phyloP scores from a whole-genome alignment of 2,113 vertebrate species.

The Aplodontia rufa region DNA sequence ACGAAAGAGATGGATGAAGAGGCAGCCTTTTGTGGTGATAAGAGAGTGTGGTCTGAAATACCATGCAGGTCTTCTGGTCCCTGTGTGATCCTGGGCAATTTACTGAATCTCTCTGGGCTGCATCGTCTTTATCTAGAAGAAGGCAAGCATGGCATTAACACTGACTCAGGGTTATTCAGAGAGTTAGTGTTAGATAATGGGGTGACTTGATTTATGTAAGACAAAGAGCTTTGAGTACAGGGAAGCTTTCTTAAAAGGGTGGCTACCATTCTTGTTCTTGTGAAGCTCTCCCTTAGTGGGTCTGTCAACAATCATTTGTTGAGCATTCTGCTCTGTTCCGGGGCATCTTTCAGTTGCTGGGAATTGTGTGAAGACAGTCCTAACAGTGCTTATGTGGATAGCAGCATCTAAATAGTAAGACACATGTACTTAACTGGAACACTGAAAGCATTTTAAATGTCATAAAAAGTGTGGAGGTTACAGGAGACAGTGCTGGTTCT shows the following conservation, averaged over 20 bases:
- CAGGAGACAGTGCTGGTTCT: neutral
- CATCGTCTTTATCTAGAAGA: neutral
- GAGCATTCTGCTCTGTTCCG: neutral
- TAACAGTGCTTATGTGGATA: accelerated
- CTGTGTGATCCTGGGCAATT: neutral
- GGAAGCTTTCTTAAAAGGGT: neutral
- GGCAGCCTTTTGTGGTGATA: neutral
- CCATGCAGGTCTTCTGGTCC: neutral
- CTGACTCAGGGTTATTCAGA: neutral
- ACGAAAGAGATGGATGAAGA: neutral
- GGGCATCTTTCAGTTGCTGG: neutral
- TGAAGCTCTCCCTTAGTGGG: neutral
- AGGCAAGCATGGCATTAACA: neutral
- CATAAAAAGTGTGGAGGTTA: neutral
- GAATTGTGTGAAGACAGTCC: neutral
- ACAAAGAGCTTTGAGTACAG: neutral
- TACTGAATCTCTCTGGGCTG: neutral
- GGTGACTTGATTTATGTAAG: no score
- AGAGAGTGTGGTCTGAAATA: neutral
- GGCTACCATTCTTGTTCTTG: neutral
- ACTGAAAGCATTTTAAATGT: neutral
- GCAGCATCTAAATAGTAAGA: neutral
- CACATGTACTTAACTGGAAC: accelerated
- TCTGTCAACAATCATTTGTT: neutral
- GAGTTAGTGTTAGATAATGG: neutral